phyloP scores from a whole-genome alignment of 1,140 invertebrate species.

The Rhynchophorus ferrugineus region DNA sequence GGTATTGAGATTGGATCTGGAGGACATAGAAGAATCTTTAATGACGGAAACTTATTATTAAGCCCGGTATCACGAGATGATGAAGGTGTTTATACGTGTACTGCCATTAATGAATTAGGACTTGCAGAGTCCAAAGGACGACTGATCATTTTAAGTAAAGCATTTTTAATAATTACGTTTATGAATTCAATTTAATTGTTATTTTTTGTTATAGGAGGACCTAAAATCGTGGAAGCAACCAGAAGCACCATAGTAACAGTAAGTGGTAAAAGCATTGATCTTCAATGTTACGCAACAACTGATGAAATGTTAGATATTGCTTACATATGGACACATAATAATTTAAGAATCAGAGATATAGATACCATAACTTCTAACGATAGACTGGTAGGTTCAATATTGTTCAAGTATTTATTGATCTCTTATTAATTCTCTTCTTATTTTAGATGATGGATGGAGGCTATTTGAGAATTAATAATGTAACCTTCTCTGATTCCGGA shows the following conservation, averaged over 20 bases:
- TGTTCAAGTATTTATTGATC: neutral
- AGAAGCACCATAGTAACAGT: constrained; percentile 56
- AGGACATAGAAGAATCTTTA: constrained; percentile 68
- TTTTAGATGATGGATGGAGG: constrained; percentile 57
- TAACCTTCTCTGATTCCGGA: constrained; percentile 77
- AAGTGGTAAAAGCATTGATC: constrained; percentile 61
- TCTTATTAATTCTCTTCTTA: neutral
- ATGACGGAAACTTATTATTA: constrained; percentile 80
- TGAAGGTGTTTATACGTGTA: constrained; percentile 82
- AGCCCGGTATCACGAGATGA: constrained; percentile 79
- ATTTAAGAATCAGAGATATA: constrained; percentile 64
- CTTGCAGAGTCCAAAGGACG: constrained; percentile 70
- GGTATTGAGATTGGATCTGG: constrained; percentile 69
- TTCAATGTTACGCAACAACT: constrained; percentile 72
- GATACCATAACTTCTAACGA: constrained; percentile 48
- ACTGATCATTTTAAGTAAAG: constrained; percentile 77
- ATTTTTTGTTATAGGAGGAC: constrained; percentile 48
- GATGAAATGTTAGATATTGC: constrained; percentile 80
- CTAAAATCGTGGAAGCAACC: constrained; percentile 61
- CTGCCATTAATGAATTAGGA: constrained; percentile 77
- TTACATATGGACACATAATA: constrained; percentile 87
- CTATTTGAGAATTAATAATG: constrained; percentile 69
- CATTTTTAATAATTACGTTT: neutral
- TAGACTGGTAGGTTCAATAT: constrained; percentile 39
- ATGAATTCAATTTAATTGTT: neutral